Base-by-base conservation (phyloP, 2,797 vertebrate genomes). In the Carapus acus region DNA sequence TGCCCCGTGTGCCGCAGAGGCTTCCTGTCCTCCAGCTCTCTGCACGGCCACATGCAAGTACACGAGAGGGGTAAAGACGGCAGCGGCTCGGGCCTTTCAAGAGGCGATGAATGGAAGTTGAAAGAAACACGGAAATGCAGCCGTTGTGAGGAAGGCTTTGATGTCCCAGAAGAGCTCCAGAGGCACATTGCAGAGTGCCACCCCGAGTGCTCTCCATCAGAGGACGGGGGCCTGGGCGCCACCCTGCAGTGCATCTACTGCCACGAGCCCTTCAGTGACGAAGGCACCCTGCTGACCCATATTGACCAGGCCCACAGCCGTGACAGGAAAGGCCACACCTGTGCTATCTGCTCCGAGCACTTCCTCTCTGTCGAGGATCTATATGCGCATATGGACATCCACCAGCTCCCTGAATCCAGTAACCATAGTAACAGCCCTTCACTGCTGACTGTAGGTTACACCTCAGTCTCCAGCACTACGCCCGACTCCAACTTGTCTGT, bases 31-130 rank as follows among this genome's bases (percentile, higher is more conserved):
- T 93, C 95, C 53, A 97, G 94, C 74, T 98, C 96, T 0, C 89
- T 99, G 48, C 94, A 96, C 33, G 95, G 96, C 70, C 96, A 99
- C 86, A 99, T 99, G 96, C 96, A 99, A 86, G 95, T 98, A 58
- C 95, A 98, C 0, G 95, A 98, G 84, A 84, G 93, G 71, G 92
- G 90, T 72, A 97, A 97, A 79, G 94, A 97, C 55, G 90, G 92
- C 49, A 90, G 89, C 33, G 86, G 88, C 62, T 88, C 91, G 62
- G 85, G 89, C 0, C 86, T 91, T 42, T 90, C 91, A 51, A 85
- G 92, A 73, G 84, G 88, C 77, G 94, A 95, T 34, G 94, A 95
- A 60, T 97, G 94, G 94, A 96, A 94, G 73, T 84, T 96, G 83
- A 95, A 95, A 53, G 96, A 99, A 83, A 92, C 94, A 6, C 93